phyloP scores from a whole-genome alignment of 2,888 invertebrate genomes.

The Linyphia triangularis region DNA sequence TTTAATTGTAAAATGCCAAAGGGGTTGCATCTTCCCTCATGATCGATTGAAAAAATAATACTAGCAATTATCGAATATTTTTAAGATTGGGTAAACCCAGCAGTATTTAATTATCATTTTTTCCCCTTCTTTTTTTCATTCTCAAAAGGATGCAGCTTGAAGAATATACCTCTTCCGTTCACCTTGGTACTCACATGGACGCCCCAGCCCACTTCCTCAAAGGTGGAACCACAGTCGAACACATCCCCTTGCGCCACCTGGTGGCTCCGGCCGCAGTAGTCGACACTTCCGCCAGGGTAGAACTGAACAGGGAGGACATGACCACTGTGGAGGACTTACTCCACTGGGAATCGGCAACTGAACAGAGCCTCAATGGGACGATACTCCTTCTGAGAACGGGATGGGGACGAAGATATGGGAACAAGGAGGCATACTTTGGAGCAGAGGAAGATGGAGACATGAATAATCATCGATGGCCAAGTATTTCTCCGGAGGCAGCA shows the following conservation, averaged over 20 bases:
- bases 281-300: conserved; percentile 31
- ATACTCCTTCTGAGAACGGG: conserved; percentile 81
- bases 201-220: conserved; percentile 19
- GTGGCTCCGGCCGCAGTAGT: conserved; percentile 55
- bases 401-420: conserved; percentile 78
- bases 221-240: conserved; percentile 37
- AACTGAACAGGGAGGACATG: conserved; percentile 43
- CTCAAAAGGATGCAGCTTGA: conserved; percentile 47
- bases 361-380: conserved; percentile 80
- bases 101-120: too few species aligned
- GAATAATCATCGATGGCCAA: neutral
- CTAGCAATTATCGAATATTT: too few species aligned
- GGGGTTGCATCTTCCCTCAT: too few species aligned
- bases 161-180: neutral
- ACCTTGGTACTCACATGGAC: conserved; percentile 64
- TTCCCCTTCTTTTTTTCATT: too few species aligned
- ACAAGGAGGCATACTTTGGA: conserved; percentile 74
- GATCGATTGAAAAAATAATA: too few species aligned
- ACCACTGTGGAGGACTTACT: conserved; percentile 70
- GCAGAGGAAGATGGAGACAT: neutral
- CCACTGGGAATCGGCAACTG: conserved; percentile 80
- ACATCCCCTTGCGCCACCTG: conserved; percentile 1
- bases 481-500: neutral
- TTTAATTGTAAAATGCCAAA: too few species aligned
- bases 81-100: too few species aligned